Evolutionary conservation across 2,797 vertebrate genomes (phyloP).

Genomic region (Chelonia mydas): DNA sequence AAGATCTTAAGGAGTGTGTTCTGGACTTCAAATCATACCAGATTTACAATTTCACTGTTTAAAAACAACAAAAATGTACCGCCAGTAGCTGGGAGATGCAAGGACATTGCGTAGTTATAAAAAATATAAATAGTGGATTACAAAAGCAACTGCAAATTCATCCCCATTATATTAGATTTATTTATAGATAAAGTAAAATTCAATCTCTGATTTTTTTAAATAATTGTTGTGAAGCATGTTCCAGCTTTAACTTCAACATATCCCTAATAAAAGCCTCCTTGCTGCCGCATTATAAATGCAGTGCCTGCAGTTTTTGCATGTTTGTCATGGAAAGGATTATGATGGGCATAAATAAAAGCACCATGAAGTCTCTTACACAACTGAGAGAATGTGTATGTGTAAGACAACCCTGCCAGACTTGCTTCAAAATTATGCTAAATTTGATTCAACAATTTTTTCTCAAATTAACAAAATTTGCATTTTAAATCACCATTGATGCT

Average conservation of each 20-base stretch:
- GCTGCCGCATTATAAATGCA: neutral
- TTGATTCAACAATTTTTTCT: neutral
- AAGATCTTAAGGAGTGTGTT: rapidly evolving
- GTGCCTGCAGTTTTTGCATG: neutral
- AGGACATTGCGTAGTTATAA: neutral
- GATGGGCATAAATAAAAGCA: neutral
- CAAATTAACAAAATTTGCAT: slow-evolving; percentile 45
- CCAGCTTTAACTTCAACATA: neutral
- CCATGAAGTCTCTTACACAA: neutral
- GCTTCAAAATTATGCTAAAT: neutral
- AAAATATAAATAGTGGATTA: neutral
- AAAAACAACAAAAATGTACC: neutral
- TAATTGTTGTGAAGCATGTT: neutral
- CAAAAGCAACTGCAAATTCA: neutral
- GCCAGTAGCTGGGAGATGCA: neutral
- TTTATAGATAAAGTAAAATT: neutral
- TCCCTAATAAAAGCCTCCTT: neutral
- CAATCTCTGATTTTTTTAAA: neutral
- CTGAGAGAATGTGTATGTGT: neutral
- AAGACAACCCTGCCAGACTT: neutral
- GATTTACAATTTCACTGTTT: neutral
- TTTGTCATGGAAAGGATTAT: neutral
- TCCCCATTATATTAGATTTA: neutral
- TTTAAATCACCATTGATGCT: slow-evolving; percentile 45
- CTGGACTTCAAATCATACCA: neutral